Conservation (phyloP, 2,888 invertebrate genomes). For the Ferrisia virgata region DNA sequence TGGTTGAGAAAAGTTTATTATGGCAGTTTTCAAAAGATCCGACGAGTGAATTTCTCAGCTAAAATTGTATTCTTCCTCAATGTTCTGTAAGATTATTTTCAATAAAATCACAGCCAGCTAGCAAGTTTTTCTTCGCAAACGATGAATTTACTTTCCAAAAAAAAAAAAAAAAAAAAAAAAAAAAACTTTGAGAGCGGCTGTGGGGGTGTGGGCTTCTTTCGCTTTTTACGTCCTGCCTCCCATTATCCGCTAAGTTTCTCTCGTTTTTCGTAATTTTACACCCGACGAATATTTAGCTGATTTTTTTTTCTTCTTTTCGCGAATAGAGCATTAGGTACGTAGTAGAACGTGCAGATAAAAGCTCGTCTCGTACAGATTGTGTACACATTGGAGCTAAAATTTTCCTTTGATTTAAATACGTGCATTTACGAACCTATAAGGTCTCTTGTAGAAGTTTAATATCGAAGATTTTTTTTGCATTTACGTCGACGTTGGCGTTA, state of each 20-base stretch:
- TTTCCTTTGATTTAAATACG: too few relatives aligned
- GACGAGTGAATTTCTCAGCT: background rate
- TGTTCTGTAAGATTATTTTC: slow-evolving; percentile 21
- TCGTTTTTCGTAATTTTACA: background rate
- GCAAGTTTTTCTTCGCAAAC: background rate
- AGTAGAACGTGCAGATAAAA: background rate
- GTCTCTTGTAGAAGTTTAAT: too few relatives aligned
- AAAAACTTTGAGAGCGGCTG: background rate
- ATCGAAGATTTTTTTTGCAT: too few relatives aligned
- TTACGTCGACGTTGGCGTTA: too few relatives aligned
- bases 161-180: too few relatives aligned
- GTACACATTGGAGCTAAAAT: too few relatives aligned
- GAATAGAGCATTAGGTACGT: background rate
- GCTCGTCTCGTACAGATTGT: too few relatives aligned
- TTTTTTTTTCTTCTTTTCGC: background rate
- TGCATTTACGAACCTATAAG: too few relatives aligned
- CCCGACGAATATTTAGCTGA: background rate
- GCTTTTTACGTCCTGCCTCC: background rate
- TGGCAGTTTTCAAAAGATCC: slow-evolving; percentile 21
- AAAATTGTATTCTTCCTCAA: background rate
- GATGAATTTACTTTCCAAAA: background rate
- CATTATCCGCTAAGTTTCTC: background rate
- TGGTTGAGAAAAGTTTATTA: slow-evolving; percentile 28
- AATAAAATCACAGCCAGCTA: slow-evolving; percentile 4
- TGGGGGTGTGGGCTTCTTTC: background rate